phyloP scores from a whole-genome alignment of 2,797 vertebrate genomes.

The Sebastes taczanowskii region DNA sequence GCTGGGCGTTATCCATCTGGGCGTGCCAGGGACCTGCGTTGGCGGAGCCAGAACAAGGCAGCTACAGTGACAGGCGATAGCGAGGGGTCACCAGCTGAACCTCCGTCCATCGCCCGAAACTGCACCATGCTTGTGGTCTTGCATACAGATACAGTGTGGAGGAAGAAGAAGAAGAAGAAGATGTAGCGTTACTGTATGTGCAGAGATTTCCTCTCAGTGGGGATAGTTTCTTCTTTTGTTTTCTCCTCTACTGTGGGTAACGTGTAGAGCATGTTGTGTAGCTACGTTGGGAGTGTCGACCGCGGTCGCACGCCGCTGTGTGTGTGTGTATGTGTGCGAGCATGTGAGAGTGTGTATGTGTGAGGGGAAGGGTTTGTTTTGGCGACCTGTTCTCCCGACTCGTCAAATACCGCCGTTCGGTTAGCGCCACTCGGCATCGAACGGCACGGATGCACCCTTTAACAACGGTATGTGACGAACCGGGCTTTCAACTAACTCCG shows the following conservation, averaged over 20 bases:
- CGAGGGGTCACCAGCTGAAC: constrained; percentile 43
- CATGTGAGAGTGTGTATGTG: constrained; percentile 39
- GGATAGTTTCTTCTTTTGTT: constrained; percentile 57
- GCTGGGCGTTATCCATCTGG: constrained; percentile 60
- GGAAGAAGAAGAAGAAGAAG: constrained; percentile 17
- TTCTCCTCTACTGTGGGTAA: constrained; percentile 86
- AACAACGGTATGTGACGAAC: too few species aligned
- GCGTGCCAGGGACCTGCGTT: constrained; percentile 65
- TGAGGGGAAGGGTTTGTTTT: constrained; percentile 38
- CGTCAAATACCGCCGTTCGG: too few species aligned
- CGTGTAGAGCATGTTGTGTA: constrained; percentile 91
- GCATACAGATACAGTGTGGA: constrained; percentile 70
- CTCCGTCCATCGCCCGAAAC: constrained; percentile 62
- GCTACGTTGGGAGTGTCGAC: constrained; percentile 45
- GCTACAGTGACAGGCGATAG: constrained; percentile 87
- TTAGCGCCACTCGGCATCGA: too few species aligned
- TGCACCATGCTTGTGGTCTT: constrained; percentile 87
- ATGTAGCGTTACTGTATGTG: constrained; percentile 80
- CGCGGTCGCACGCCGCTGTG: not conserved
- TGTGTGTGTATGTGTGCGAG: constrained; percentile 25
- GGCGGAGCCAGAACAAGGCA: constrained; percentile 88
- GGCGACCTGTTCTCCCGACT: too few species aligned
- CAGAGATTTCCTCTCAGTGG: constrained; percentile 78
- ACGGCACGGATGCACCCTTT: too few species aligned
- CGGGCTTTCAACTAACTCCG: too few species aligned